Evolutionary conservation across 2,113 vertebrate species (phyloP).

Genomic region (Rhynchomys soricoides): DNA sequence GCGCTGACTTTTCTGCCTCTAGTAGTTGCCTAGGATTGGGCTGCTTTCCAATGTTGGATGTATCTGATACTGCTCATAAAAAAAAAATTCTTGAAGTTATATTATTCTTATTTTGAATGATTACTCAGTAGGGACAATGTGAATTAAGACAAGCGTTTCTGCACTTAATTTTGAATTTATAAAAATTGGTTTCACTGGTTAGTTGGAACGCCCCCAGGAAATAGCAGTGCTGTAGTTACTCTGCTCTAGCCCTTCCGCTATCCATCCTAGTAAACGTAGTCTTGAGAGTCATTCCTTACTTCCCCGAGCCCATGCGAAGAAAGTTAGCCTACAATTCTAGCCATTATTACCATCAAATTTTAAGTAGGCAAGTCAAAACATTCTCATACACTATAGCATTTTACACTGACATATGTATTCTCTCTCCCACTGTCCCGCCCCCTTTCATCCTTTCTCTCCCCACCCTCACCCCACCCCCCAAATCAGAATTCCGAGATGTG

Average conservation of each 20-base stretch:
- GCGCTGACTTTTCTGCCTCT: background rate
- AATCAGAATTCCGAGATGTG: slow-evolving; percentile 90
- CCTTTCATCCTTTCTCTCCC: background rate
- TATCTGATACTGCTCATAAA: background rate
- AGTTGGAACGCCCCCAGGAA: background rate
- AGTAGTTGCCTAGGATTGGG: background rate
- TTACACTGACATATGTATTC: slow-evolving; percentile 36
- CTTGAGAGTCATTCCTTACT: background rate
- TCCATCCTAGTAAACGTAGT: background rate
- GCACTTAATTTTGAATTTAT: slow-evolving; percentile 44
- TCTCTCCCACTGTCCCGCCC: background rate
- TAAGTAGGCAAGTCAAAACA: background rate
- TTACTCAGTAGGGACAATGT: background rate
- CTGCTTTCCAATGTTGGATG: background rate
- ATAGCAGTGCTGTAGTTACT: background rate
- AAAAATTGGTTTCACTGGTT: slow-evolving; percentile 6
- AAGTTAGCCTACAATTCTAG: slow-evolving; percentile 36
- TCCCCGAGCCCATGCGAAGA: background rate
- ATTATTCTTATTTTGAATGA: background rate
- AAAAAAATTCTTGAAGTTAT: background rate
- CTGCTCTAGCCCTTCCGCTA: background rate
- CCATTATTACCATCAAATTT: slow-evolving; percentile 43
- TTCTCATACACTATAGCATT: background rate
- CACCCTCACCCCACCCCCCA: rapidly evolving
- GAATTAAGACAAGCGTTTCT: slow-evolving; percentile 23